phyloP scores from a whole-genome alignment of 2,888 invertebrate species.

The Anoplius nigerrimus region DNA sequence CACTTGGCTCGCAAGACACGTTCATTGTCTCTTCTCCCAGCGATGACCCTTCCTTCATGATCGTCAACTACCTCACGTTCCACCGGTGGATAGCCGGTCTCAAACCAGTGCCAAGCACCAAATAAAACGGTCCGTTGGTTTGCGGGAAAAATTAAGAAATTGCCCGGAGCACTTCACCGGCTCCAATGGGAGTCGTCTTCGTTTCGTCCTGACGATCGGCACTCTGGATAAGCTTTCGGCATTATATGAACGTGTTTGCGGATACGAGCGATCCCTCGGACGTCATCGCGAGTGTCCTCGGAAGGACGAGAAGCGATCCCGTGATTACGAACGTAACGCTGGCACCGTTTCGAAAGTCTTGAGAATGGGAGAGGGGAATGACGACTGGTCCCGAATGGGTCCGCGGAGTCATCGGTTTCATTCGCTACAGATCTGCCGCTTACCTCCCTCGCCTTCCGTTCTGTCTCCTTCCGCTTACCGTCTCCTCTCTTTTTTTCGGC shows the following conservation, averaged over 20 bases:
- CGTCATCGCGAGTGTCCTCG: not conserved
- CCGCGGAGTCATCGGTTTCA: constrained; percentile 3
- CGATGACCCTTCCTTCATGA: constrained; percentile 61
- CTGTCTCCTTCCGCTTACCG: constrained; percentile 5
- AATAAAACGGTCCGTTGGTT: constrained; percentile 50
- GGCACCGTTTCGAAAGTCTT: too few relatives aligned
- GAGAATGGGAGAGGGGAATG: too few relatives aligned
- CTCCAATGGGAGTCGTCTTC: not conserved
- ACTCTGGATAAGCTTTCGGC: not conserved
- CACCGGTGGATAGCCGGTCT: constrained; percentile 45
- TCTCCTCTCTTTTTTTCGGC: constrained; percentile 20
- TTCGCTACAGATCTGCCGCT: constrained; percentile 14
- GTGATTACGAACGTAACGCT: too few relatives aligned
- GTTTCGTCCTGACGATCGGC: not conserved
- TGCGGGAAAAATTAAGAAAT: constrained; percentile 49
- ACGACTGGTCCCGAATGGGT: too few relatives aligned
- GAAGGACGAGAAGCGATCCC: not conserved
- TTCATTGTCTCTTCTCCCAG: constrained; percentile 64
- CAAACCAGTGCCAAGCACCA: constrained; percentile 57
- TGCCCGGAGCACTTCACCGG: constrained; percentile 14
- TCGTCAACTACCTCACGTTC: constrained; percentile 62
- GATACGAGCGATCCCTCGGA: not conserved
- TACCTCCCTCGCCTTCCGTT: constrained; percentile 2
- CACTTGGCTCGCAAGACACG: constrained; percentile 67
- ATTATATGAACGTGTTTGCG: not conserved